These are phyloP conservation scores for Xanthorhoe spadicearia DNA, from an alignment of 2,888 invertebrate genomes.

Conservation along the genomic window DNA sequence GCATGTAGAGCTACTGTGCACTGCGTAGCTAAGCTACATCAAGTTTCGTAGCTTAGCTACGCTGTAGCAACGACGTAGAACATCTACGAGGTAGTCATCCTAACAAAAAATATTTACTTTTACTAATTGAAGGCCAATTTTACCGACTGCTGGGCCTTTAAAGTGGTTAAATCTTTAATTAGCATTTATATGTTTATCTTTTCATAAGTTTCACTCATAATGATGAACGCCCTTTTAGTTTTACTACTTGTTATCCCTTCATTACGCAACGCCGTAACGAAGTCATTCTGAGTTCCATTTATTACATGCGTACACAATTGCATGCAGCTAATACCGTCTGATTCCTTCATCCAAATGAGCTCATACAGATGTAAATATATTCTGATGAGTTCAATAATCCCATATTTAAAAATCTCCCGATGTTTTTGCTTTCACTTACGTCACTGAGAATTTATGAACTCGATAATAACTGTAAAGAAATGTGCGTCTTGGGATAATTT, in stretches of 20 bases:
- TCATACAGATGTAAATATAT: slow-evolving; percentile 31
- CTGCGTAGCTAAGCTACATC: slow-evolving; percentile 5
- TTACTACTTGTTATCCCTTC: too few species aligned
- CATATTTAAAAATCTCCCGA: slow-evolving; percentile 42
- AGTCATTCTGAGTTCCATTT: background rate
- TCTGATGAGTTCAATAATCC: slow-evolving; percentile 49
- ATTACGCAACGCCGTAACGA: background rate
- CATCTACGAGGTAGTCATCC: background rate
- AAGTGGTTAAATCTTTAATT: background rate
- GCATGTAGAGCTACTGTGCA: background rate
- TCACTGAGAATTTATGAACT: slow-evolving; percentile 25
- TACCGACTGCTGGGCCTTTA: too few species aligned
- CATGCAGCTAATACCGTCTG: slow-evolving; percentile 3
- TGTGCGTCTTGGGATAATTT: slow-evolving; percentile 1
- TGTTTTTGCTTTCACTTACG: slow-evolving; percentile 22
- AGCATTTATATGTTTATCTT: too few species aligned
- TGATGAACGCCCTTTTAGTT: too few species aligned
- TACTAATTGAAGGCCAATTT: too few species aligned
- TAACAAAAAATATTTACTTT: background rate
- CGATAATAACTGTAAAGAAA: slow-evolving; percentile 18
- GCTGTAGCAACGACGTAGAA: slow-evolving; percentile 4
- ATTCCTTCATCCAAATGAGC: slow-evolving; percentile 32
- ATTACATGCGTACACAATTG: background rate
- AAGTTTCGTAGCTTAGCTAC: slow-evolving; percentile 18
- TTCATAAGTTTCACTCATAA: too few species aligned